Conservation (phyloP, 53 echinoderm and acorn worm genomes). For the Apostichopus leukothele region DNA sequence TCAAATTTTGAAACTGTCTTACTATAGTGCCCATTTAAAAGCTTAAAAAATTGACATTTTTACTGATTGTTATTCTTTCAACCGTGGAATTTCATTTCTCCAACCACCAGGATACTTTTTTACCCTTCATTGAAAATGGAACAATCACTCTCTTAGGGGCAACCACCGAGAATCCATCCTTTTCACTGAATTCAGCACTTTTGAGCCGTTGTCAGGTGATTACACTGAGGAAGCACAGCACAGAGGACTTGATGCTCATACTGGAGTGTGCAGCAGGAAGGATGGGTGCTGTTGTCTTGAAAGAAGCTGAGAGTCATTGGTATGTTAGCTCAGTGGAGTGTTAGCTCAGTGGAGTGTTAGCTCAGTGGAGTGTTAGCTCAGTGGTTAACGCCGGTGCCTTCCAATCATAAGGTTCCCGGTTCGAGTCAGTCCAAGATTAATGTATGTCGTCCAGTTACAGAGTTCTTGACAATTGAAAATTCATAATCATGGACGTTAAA, state of each 20-base stretch:
- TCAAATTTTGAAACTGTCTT: neutral
- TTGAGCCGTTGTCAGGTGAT: constrained; percentile 90
- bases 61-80: neutral
- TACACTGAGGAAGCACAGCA: constrained; percentile 76
- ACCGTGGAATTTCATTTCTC: neutral
- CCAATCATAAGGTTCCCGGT: too few species aligned
- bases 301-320: constrained; percentile 39
- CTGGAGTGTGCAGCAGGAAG: constrained; percentile 61
- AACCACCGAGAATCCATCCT: constrained; percentile 97
- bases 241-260: constrained; percentile 64
- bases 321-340: neutral
- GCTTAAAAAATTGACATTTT: neutral
- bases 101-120: constrained; percentile 74
- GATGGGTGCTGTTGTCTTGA: constrained; percentile 51
- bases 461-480: too few species aligned
- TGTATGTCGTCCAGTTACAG: too few species aligned
- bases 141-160: constrained; percentile 93
- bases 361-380: neutral
- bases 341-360: too few species aligned
- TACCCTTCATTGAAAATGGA: constrained; percentile 92
- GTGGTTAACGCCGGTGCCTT: too few species aligned
- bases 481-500: too few species aligned
- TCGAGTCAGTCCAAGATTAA: too few species aligned
- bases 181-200: constrained; percentile 89
- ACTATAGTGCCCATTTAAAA: neutral